Evolutionary conservation across 23 tunicate species (phyloP).

Genomic region (Diplosoma virens): DNA sequence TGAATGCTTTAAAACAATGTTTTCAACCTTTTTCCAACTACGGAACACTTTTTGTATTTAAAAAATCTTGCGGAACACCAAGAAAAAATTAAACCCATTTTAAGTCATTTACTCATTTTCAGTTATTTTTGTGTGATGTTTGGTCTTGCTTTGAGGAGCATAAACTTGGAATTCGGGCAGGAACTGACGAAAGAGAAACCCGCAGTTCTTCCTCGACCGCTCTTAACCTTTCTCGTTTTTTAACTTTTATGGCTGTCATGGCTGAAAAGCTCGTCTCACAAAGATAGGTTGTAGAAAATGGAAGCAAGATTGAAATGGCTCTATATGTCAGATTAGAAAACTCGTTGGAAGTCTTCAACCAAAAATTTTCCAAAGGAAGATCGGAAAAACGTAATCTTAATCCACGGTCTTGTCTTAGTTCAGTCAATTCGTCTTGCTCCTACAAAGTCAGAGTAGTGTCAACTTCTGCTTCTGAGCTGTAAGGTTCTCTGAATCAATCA

Average conservation of each 20-base stretch:
- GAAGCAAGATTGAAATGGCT: conserved; percentile 27
- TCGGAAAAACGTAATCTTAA: conserved; percentile 28
- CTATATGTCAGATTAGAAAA: conserved; percentile 24
- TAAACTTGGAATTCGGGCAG: too few species aligned
- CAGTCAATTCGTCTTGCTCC: conserved; percentile 28
- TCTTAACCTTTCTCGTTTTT: neutral
- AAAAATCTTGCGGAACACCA: too few species aligned
- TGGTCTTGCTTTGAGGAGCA: too few species aligned
- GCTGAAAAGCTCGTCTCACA: conserved; percentile 36
- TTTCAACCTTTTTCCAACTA: too few species aligned
- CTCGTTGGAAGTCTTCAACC: conserved; percentile 19
- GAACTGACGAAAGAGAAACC: too few species aligned
- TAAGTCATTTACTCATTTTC: too few species aligned
- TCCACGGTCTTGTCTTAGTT: conserved; percentile 24
- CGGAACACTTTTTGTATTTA: too few species aligned
- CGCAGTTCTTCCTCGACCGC: too few species aligned
- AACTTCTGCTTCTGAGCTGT: conserved; percentile 18
- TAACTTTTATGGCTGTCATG: conserved; percentile 8
- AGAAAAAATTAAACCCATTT: too few species aligned
- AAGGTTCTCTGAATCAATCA: too few species aligned
- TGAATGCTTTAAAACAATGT: too few species aligned
- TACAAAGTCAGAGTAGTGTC: conserved; percentile 8
- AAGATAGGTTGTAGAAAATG: conserved; percentile 38
- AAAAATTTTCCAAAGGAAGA: conserved; percentile 35
- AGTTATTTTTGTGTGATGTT: too few species aligned